These are phyloP conservation scores for Branchipolynoe longqiensis DNA, from an alignment of 2,888 invertebrate species.

Conservation along the genomic window DNA sequence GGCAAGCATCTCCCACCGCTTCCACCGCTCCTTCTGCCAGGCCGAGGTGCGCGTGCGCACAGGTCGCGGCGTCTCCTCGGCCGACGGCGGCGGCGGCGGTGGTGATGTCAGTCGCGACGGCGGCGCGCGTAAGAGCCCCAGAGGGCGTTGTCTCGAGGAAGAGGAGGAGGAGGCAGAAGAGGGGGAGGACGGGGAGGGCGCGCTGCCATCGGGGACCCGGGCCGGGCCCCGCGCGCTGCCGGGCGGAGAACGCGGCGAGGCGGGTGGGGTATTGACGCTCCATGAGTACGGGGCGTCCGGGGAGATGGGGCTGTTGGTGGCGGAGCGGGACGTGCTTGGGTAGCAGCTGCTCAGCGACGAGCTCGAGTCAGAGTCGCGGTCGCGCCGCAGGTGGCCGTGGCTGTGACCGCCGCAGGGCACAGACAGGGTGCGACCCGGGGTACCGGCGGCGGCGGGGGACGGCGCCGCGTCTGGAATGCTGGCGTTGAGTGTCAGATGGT, in stretches of 20 bases:
- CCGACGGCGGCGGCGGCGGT: not conserved
- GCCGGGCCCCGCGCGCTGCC: not conserved
- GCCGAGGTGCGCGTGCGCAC: not conserved
- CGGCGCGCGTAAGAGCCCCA: slow-evolving; percentile 64
- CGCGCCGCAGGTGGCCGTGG: not conserved
- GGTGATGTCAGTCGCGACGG: not conserved
- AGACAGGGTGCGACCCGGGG: slow-evolving; percentile 57
- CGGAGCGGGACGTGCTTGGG: slow-evolving; percentile 71
- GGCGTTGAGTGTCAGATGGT: not conserved
- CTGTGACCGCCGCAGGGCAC: not conserved
- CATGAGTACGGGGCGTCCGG: slow-evolving; percentile 70
- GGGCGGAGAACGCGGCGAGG: slow-evolving; percentile 51
- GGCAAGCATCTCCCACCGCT: slow-evolving; percentile 76
- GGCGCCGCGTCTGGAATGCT: slow-evolving; percentile 11
- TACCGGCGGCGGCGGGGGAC: slow-evolving; percentile 2
- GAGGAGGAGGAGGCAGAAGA: slow-evolving; percentile 24
- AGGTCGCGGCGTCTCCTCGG: not conserved
- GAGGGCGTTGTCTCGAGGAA: slow-evolving; percentile 69
- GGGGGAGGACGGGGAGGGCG: not conserved
- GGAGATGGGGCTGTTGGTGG: slow-evolving; percentile 74
- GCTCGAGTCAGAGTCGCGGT: slow-evolving; percentile 52
- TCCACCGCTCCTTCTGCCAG: slow-evolving; percentile 78
- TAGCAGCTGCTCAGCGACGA: slow-evolving; percentile 68
- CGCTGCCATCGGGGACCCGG: slow-evolving; percentile 43
- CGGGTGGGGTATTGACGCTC: slow-evolving; percentile 64